phyloP scores from a whole-genome alignment of 2,888 invertebrate genomes.

The Agonopterix alstromeriana region DNA sequence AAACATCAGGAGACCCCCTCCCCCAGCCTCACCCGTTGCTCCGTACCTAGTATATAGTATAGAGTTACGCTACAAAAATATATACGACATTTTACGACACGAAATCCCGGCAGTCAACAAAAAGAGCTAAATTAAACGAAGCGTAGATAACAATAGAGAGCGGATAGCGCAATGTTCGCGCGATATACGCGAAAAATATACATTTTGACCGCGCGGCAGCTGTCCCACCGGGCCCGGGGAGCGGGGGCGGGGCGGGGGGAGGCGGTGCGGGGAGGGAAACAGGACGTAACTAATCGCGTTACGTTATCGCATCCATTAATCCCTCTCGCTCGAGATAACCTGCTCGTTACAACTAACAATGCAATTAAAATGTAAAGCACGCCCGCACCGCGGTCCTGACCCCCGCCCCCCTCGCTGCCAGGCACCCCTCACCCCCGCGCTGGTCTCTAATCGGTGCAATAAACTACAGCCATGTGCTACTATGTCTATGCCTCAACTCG shows the following conservation, averaged over 20 bases:
- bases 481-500: too few species aligned
- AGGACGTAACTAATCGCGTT: conserved; percentile 14
- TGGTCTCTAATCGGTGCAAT: conserved; percentile 3
- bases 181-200: conserved; percentile 10
- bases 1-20: too few species aligned
- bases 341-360: conserved; percentile 19
- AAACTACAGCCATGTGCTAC: neutral
- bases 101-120: conserved; percentile 16
- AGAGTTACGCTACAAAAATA: conserved; percentile 7
- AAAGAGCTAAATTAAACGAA: conserved; percentile 18
- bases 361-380: conserved; percentile 20
- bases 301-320: conserved; percentile 15
- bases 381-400: conserved; percentile 2
- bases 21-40: neutral
- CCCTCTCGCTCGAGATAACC: conserved; percentile 15
- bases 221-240: neutral
- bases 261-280: neutral
- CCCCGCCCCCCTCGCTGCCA: neutral
- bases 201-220: conserved; percentile 6
- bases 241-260: neutral
- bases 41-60: neutral
- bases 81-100: conserved; percentile 11
- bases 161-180: conserved; percentile 12
- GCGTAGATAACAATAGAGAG: conserved; percentile 15
- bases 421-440: neutral